These are phyloP conservation scores for Emydura subglobosa DNA, from an alignment of 2,113 vertebrate species.

Conservation along the genomic window DNA sequence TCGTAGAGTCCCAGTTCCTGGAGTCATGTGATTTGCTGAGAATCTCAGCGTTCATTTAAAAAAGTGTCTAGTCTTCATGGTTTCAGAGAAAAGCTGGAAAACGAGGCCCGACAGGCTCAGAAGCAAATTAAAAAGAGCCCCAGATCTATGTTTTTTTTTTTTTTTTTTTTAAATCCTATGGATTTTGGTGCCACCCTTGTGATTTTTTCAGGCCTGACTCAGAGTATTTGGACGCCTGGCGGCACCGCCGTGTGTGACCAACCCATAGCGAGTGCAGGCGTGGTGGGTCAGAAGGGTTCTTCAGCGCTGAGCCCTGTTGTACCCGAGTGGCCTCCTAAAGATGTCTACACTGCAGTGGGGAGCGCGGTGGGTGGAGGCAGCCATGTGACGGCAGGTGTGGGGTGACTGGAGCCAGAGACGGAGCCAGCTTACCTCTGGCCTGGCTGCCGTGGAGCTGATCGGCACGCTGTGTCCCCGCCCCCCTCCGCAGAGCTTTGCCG, in stretches of 20 bases:
- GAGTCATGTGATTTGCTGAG: background rate
- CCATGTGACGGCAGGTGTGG: no score
- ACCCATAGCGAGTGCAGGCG: no score
- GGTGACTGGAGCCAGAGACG: no score
- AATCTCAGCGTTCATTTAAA: background rate
- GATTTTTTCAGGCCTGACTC: background rate
- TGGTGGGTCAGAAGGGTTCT: background rate
- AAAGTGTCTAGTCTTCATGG: background rate
- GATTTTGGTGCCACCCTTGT: background rate
- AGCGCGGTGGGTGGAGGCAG: background rate
- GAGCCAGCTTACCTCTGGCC: no score
- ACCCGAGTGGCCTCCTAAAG: background rate
- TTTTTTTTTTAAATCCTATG: no score
- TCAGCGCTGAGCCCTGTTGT: background rate
- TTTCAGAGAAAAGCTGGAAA: background rate
- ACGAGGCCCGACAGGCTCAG: no score
- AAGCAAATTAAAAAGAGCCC: no score
- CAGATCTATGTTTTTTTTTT: no score
- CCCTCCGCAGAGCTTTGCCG: conserved; percentile 79
- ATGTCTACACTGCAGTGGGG: background rate
- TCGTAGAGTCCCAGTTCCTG: background rate
- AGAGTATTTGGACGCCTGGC: no score
- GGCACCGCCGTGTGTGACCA: no score
- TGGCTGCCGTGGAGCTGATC: background rate
- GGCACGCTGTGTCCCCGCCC: background rate